A percentile compares a stretch with the other conserved stretches of the same genome.
These are phyloP conservation scores for Pelusios castaneus DNA, from an alignment of 2,113 vertebrate species.

Conservation along the genomic window DNA sequence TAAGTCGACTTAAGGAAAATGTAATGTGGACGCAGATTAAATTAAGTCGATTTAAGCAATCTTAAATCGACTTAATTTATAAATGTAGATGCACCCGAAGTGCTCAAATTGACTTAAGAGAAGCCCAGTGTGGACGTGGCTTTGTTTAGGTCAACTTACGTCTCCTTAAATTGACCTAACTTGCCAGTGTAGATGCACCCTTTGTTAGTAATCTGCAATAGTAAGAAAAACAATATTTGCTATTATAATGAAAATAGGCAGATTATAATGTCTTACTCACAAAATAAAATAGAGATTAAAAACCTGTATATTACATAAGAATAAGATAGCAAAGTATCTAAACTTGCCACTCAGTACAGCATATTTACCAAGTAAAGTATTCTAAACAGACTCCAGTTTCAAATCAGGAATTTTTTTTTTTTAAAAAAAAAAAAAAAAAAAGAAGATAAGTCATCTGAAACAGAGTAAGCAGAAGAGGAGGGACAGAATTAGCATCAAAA, in stretches of 20 bases:
- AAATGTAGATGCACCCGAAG: too few species aligned
- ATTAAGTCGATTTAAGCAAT: too few species aligned
- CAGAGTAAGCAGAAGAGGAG: background rate
- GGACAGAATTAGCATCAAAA: background rate
- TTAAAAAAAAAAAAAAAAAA: background rate
- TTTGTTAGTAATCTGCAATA: background rate
- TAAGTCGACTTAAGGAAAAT: too few species aligned
- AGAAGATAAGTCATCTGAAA: background rate
- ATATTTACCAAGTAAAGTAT: background rate
- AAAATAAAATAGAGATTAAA: background rate
- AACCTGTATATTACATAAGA: background rate
- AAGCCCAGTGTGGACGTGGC: too few species aligned
- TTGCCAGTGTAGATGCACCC: too few species aligned
- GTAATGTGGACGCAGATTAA: too few species aligned
- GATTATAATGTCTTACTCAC: background rate
- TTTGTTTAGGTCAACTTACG: too few species aligned
- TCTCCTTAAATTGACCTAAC: too few species aligned
- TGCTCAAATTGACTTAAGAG: too few species aligned
- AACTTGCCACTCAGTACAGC: background rate
- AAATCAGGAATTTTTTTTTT: background rate
- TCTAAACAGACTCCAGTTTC: background rate
- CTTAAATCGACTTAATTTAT: too few species aligned
- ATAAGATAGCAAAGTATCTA: background rate
- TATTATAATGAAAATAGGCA: background rate
- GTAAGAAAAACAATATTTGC: background rate